phyloP scores from a whole-genome alignment of 2,113 vertebrate genomes.

The Ptyas mucosa region DNA sequence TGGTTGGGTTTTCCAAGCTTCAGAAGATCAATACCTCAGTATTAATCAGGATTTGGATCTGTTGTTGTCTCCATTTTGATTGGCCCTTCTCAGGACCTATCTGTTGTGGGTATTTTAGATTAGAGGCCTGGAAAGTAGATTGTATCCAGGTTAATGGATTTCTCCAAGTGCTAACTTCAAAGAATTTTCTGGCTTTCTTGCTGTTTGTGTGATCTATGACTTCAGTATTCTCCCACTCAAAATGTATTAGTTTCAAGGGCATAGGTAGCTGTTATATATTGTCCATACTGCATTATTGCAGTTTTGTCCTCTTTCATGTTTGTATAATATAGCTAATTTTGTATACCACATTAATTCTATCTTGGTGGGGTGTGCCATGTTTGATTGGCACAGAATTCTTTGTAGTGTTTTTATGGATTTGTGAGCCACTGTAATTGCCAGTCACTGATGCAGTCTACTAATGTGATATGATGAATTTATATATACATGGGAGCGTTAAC shows the following conservation, averaged over 20 bases:
- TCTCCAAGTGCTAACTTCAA: not conserved
- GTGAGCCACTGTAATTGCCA: no score
- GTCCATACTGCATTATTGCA: not conserved
- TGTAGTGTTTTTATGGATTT: no score
- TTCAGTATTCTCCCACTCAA: not conserved
- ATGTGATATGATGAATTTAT: no score
- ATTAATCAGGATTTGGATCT: not conserved
- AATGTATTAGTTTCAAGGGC: not conserved
- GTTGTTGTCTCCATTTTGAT: not conserved
- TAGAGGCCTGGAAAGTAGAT: not conserved
- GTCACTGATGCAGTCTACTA: no score
- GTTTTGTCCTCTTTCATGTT: not conserved
- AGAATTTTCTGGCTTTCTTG: not conserved
- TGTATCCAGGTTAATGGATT: not conserved
- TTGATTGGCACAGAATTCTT: no score
- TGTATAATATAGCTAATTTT: not conserved
- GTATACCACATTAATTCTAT: no score
- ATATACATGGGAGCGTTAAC: no score
- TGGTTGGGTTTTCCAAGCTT: not conserved
- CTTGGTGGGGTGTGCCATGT: no score
- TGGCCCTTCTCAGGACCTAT: no score
- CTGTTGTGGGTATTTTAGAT: no score
- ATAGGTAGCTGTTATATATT: not conserved
- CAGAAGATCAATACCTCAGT: not conserved
- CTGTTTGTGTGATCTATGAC: not conserved